These are phyloP conservation scores for Stenodema calcarata DNA, from an alignment of 2,888 invertebrate genomes.

Conservation along the genomic window DNA sequence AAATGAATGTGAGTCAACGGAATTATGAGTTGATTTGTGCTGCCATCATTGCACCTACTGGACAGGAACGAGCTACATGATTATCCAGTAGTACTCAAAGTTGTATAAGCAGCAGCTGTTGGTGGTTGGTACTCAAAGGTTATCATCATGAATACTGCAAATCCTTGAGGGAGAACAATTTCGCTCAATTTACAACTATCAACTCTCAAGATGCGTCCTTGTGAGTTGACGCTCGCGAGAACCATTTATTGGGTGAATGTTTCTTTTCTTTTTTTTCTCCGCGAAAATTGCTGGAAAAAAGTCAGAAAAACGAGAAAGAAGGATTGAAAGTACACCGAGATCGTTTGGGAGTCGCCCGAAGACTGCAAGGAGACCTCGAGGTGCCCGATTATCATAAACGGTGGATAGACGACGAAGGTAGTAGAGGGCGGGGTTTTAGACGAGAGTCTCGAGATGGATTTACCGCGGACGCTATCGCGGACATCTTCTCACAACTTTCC, in stretches of 20 bases:
- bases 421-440: neutral
- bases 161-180: neutral
- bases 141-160: neutral
- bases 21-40: no score
- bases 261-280: neutral
- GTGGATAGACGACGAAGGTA: neutral
- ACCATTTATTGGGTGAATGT: neutral
- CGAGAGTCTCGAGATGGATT: slow-evolving; percentile 7
- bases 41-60: no score
- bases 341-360: neutral
- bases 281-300: neutral
- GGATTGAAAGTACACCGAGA: neutral
- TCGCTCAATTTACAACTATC: neutral
- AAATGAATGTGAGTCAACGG: no score
- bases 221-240: neutral
- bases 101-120: no score
- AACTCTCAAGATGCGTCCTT: neutral
- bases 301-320: neutral
- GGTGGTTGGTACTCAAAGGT: no score
- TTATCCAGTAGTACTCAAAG: no score
- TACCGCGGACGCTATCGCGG: slow-evolving; percentile 10
- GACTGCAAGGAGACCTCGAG: neutral
- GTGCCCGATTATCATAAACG: slow-evolving; percentile 22
- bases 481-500: slow-evolving; percentile 6
- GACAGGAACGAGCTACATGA: no score